Evolutionary conservation across 2,113 vertebrate genomes (phyloP).

Genomic region (Copsychus sechellarum): DNA sequence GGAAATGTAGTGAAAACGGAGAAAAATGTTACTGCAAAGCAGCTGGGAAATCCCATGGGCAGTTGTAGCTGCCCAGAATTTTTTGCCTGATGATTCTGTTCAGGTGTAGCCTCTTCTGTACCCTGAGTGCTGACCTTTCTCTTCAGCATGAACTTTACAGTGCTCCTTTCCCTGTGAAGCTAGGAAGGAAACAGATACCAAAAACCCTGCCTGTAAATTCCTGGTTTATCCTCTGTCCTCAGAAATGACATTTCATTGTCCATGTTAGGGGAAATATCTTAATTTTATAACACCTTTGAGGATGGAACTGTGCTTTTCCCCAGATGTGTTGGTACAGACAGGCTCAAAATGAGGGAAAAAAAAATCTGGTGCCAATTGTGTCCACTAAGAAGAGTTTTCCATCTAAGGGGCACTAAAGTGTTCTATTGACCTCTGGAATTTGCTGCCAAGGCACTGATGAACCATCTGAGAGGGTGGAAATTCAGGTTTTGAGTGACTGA

Average conservation of each 20-base stretch:
- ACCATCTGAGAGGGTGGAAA: not conserved
- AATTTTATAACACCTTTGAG: not conserved
- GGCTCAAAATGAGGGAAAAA: not conserved
- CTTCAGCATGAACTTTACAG: not conserved
- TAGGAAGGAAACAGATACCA: not conserved
- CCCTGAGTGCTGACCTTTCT: not conserved
- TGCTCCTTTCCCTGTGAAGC: not conserved
- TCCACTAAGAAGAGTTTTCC: not conserved
- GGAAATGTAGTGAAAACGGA: not conserved
- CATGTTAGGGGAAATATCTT: not conserved
- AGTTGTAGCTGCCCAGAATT: not conserved
- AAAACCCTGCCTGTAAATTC: not conserved
- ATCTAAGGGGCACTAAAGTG: no score
- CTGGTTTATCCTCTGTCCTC: not conserved
- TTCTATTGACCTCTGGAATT: not conserved
- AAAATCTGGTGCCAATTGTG: not conserved
- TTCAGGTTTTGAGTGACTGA: not conserved
- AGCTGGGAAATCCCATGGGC: not conserved
- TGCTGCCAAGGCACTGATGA: not conserved
- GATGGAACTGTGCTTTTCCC: not conserved
- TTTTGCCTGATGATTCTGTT: not conserved
- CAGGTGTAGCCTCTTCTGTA: not conserved
- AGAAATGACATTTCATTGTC: not conserved
- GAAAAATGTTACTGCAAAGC: not conserved
- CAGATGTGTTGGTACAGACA: rapidly evolving